phyloP scores from a whole-genome alignment of 2,888 invertebrate species.

The Diadegma fenestrale region DNA sequence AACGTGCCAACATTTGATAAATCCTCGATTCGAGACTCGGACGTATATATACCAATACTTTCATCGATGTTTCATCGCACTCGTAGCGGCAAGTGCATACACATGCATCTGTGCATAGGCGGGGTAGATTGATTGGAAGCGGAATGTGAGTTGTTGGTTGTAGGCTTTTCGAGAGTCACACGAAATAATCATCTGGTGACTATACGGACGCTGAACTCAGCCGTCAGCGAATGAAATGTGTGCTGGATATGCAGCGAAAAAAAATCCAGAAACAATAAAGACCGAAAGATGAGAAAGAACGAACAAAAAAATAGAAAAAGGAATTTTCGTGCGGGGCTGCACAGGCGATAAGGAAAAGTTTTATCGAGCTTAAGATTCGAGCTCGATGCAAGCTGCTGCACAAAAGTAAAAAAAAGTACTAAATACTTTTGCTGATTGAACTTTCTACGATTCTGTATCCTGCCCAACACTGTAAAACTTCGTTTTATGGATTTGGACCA shows the following conservation, averaged over 20 bases:
- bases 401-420: background rate
- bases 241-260: constrained; percentile 12
- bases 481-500: too few species aligned
- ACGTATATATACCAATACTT: constrained; percentile 41
- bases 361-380: constrained; percentile 8
- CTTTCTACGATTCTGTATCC: too few species aligned
- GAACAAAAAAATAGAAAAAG: background rate
- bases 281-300: background rate
- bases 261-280: constrained; percentile 6
- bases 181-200: constrained; percentile 61
- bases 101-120: background rate
- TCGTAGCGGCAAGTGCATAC: constrained; percentile 11
- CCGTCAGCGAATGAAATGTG: constrained; percentile 23
- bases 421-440: too few species aligned
- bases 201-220: constrained; percentile 22
- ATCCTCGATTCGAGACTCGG: constrained; percentile 37
- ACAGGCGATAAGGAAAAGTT: constrained; percentile 8
- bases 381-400: background rate
- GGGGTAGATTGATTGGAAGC: constrained; percentile 63
- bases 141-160: constrained; percentile 37
- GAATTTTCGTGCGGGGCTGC: background rate
- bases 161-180: constrained; percentile 32
- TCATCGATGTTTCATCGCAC: constrained; percentile 55
- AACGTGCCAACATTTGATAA: constrained; percentile 53
- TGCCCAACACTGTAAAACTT: too few species aligned